Evolutionary conservation across 2,113 vertebrate genomes (phyloP), one percentile per base, ranked within the genome.

Genomic region (Suncus etruscus): DNA sequence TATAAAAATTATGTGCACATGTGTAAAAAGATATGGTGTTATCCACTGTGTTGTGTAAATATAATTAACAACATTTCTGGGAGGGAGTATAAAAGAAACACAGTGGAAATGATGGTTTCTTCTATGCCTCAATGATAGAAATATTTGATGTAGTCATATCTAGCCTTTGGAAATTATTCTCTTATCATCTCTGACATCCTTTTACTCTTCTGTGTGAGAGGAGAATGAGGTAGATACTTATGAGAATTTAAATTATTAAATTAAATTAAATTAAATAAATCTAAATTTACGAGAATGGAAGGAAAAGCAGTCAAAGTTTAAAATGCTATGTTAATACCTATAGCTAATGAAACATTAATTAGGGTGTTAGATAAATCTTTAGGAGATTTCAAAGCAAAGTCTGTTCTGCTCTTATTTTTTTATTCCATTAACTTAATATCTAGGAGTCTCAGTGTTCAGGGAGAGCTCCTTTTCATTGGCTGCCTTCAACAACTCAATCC

Each of bases 161-260:
- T 95, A 89, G 93, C 85, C 63, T 80, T 92, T 90, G 75, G 51
- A 87, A 90, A 83, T 50, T 79, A 48, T 31, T 83, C 12, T 6
- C n/a, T 92, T 48, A 80, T 92, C 32, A 2, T 86, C 47, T 82
- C 39, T 79, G 58, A 70, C 63, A 22, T 82, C 50, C 81, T 25
- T 85, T 24, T 76, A 72, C 9, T 32, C 48, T 94, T 90, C 74
- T 48, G 80, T 93, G 70, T 32, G 24, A 80, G 86, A 27, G 6
- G 8, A 82, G 61, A 47, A 61, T n/a, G 11, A 75, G 10, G 20
- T 61, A 68, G 18, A 58, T 92, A 78, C 87, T 65, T 79, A 76
- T 22, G 16, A 58, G n/a, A n/a, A n/a, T n/a, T n/a, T n/a, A n/a
- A n/a, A n/a, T n/a, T n/a, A n/a, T n/a, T n/a, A n/a, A n/a, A n/a